A percentile compares a stretch with the other conserved stretches of the same genome.
These are phyloP conservation scores for Bimastos eiseni DNA, from an alignment of 2,888 invertebrate genomes.

Conservation along the genomic window DNA sequence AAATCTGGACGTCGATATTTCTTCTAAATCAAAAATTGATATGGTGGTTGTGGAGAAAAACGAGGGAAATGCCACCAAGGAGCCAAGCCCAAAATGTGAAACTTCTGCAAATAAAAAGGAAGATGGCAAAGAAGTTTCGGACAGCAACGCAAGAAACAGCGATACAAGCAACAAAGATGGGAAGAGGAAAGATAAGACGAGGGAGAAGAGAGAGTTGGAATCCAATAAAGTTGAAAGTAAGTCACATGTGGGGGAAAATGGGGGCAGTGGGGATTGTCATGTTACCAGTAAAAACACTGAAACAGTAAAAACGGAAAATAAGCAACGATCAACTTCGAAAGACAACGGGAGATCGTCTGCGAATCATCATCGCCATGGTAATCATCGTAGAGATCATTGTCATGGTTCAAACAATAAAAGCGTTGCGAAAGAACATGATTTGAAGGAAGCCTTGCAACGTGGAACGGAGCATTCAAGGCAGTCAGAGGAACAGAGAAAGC, in stretches of 20 bases:
- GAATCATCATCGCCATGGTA: not conserved
- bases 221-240: not conserved
- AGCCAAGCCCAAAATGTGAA: not conserved
- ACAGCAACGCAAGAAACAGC: not conserved
- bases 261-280: not conserved
- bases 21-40: not conserved
- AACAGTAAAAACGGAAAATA: constrained; percentile 5
- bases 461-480: not conserved
- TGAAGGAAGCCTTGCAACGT: not conserved
- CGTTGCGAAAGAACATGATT: not conserved
- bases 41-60: not conserved
- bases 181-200: not conserved
- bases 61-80: not conserved
- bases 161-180: not conserved
- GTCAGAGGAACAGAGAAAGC: not conserved
- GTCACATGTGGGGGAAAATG: not conserved
- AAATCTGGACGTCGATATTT: not conserved
- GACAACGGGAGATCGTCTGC: not conserved
- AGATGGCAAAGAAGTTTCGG: not conserved
- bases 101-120: not conserved
- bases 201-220: not conserved
- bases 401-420: not conserved
- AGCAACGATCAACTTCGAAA: not conserved
- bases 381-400: not conserved
- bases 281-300: not conserved